A percentile compares a stretch with the other conserved stretches of the same genome.
Conservation (phyloP, 1,140 invertebrate species). For the Eubasilissa regina region DNA sequence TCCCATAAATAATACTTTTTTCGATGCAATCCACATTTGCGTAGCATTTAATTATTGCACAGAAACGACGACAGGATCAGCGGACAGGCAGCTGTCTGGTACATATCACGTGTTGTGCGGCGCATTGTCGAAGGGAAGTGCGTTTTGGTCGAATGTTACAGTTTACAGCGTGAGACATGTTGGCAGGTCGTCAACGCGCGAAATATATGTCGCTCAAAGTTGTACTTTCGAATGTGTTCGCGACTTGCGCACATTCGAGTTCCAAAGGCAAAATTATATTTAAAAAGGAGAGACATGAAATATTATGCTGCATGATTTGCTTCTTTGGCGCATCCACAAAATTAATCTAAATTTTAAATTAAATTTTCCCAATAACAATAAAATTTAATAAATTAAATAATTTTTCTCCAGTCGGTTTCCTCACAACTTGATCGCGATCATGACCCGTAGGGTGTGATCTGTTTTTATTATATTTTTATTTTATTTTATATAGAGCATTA, state of each 20-base stretch:
- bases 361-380: too few relatives aligned
- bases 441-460: too few relatives aligned
- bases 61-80: not conserved
- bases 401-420: too few relatives aligned
- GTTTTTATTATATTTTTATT: too few relatives aligned
- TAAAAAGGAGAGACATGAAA: not conserved
- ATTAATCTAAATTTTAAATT: too few relatives aligned
- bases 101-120: not conserved
- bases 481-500: too few relatives aligned
- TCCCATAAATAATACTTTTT: too few relatives aligned
- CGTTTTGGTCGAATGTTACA: constrained; percentile 17
- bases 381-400: too few relatives aligned
- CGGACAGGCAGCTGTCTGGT: constrained; percentile 11
- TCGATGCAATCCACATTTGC: too few relatives aligned
- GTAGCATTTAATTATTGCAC: too few relatives aligned
- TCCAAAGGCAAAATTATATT: not conserved
- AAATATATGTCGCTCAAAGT: constrained; percentile 1
- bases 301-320: not conserved
- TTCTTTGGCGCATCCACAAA: not conserved
- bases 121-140: constrained; percentile 22
- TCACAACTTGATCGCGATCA: too few relatives aligned
- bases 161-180: constrained; percentile 11
- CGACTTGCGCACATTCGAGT: too few relatives aligned
- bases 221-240: constrained; percentile 14
- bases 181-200: constrained; percentile 8